These are phyloP conservation scores for Oscheius onirici DNA, from an alignment of 2,888 invertebrate genomes.

Conservation along the genomic window DNA sequence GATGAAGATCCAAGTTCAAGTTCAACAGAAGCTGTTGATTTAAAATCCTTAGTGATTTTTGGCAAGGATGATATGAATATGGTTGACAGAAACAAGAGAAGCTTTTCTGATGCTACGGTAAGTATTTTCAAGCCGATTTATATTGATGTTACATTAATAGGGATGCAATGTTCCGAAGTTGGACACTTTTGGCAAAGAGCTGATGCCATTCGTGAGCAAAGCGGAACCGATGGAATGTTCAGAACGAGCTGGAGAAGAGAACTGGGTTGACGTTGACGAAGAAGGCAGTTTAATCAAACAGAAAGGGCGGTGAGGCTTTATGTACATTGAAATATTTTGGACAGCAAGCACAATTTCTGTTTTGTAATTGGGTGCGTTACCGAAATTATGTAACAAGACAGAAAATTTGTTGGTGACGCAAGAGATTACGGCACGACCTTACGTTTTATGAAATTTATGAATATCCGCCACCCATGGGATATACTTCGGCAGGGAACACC, in stretches of 20 bases:
- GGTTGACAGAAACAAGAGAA: neutral
- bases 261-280: slow-evolving; percentile 60
- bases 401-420: no score
- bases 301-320: slow-evolving; percentile 37
- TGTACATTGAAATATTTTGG: no score
- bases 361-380: no score
- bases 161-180: slow-evolving; percentile 65
- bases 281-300: slow-evolving; percentile 52
- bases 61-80: slow-evolving; percentile 1
- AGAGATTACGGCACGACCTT: no score
- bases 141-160: slow-evolving; percentile 6
- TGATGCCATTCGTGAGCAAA: slow-evolving; percentile 56
- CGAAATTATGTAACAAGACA: no score
- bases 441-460: no score
- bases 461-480: no score
- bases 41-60: neutral
- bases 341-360: neutral
- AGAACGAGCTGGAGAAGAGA: slow-evolving; percentile 35
- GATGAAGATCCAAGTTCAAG: no score
- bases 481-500: no score
- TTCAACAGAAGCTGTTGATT: no score
- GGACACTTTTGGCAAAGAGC: slow-evolving; percentile 59
- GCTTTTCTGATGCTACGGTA: neutral
- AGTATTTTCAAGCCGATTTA: neutral
- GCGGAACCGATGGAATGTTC: slow-evolving; percentile 52